These are phyloP conservation scores for Zeus faber DNA, from an alignment of 2,113 vertebrate genomes.

Conservation along the genomic window DNA sequence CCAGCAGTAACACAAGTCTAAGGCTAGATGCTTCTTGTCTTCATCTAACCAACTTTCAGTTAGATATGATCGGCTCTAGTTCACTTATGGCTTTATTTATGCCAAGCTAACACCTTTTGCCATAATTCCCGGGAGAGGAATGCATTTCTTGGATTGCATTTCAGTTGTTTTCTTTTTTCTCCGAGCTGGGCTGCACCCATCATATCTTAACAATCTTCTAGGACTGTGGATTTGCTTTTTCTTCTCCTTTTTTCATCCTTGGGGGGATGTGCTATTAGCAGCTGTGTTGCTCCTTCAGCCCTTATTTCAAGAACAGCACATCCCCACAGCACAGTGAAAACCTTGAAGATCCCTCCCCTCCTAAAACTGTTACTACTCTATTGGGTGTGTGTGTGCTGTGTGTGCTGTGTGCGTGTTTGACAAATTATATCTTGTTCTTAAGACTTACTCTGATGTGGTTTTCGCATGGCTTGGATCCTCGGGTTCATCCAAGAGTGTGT, in stretches of 20 bases:
- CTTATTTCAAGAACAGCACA: background rate
- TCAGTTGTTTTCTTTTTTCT: too few species aligned
- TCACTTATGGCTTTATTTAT: too few species aligned
- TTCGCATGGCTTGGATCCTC: constrained; percentile 33
- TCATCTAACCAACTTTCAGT: too few species aligned
- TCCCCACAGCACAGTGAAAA: background rate
- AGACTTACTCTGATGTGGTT: constrained; percentile 17
- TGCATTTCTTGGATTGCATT: too few species aligned
- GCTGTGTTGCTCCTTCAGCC: background rate
- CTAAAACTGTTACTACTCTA: background rate
- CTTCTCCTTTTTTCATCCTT: constrained; percentile 2
- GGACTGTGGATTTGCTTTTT: constrained; percentile 29
- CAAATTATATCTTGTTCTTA: constrained; percentile 11
- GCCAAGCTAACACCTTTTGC: too few species aligned
- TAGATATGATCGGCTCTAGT: too few species aligned
- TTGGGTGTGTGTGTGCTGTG: constrained; percentile 11
- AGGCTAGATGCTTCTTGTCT: background rate
- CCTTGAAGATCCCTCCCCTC: background rate
- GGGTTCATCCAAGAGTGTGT: constrained; percentile 18
- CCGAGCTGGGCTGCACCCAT: constrained; percentile 29
- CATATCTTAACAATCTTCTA: constrained; percentile 9
- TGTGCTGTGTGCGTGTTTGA: constrained; percentile 5
- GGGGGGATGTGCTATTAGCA: background rate
- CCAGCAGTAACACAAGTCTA: background rate
- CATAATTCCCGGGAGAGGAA: too few species aligned